These are phyloP conservation scores for Matsumyia berberina DNA, from an alignment of 2,888 invertebrate genomes.

Conservation along the genomic window DNA sequence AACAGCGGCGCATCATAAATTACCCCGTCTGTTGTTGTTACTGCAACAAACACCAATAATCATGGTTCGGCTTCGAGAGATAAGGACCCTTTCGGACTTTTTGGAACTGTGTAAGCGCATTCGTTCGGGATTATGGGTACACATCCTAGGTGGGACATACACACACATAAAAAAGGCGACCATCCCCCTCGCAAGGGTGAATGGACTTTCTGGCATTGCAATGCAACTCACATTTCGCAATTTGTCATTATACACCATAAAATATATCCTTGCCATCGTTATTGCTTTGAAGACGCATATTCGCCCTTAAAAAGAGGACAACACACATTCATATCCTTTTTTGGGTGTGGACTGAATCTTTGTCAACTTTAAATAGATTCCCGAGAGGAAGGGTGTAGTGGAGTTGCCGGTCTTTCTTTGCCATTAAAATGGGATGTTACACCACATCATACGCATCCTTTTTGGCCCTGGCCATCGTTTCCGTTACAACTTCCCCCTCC, in stretches of 20 bases:
- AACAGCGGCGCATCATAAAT: slow-evolving; percentile 72
- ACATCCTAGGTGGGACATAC: no score
- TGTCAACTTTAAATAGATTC: slow-evolving; percentile 63
- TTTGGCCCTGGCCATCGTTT: neutral
- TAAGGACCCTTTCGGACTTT: slow-evolving; percentile 63
- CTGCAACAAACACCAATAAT: slow-evolving; percentile 74
- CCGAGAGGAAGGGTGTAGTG: neutral
- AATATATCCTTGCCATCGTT: slow-evolving; percentile 59
- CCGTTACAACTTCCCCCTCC: no score
- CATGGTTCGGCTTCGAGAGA: slow-evolving; percentile 61
- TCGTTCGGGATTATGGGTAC: slow-evolving; percentile 47
- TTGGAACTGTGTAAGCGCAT: slow-evolving; percentile 37
- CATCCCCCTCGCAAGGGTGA: slow-evolving; percentile 19
- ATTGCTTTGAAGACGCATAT: slow-evolving; percentile 32
- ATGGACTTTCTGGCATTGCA: slow-evolving; percentile 39
- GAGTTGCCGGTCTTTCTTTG: slow-evolving; percentile 22
- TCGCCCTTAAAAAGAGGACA: slow-evolving; percentile 30
- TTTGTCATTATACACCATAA: slow-evolving; percentile 72
- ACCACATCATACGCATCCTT: slow-evolving; percentile 63
- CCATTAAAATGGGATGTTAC: slow-evolving; percentile 71
- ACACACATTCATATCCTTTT: slow-evolving; percentile 9
- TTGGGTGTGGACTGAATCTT: slow-evolving; percentile 17
- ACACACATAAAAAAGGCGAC: slow-evolving; percentile 7
- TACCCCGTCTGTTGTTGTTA: slow-evolving; percentile 60
- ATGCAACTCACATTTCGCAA: slow-evolving; percentile 72